Evolutionary conservation across 2,888 invertebrate species (phyloP).

Genomic region (Anorthoa munda): DNA sequence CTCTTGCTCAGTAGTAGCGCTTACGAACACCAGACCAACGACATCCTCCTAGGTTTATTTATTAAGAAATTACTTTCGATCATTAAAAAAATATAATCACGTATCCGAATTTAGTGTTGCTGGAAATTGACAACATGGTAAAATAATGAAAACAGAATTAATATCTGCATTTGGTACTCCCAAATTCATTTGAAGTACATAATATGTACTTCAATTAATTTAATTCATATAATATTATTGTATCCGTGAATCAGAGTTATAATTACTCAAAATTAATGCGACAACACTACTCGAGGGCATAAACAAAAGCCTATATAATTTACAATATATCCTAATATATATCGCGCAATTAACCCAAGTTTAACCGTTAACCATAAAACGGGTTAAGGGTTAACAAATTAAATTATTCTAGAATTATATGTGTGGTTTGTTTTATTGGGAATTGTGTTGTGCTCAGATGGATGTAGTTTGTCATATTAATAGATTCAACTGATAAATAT

Average conservation of each 20-base stretch:
- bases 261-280: slow-evolving; percentile 25
- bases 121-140: no score
- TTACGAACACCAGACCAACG: no score
- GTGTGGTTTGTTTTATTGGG: slow-evolving; percentile 58
- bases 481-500: background rate
- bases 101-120: no score
- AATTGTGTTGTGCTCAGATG: slow-evolving; percentile 31
- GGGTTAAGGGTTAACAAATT: slow-evolving; percentile 71
- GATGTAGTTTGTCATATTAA: slow-evolving; percentile 25
- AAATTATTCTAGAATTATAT: slow-evolving; percentile 69
- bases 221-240: no score
- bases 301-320: slow-evolving; percentile 30
- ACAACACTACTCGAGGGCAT: slow-evolving; percentile 5
- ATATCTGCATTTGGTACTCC: no score
- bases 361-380: slow-evolving; percentile 66
- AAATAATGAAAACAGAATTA: no score
- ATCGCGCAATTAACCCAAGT: slow-evolving; percentile 67
- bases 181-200: background rate
- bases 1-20: no score
- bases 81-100: no score
- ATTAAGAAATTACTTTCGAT: no score
- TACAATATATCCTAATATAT: slow-evolving; percentile 30
- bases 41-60: no score
- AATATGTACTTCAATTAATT: no score
- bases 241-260: background rate